Base-by-base conservation (phyloP, 92 coral and sea anemone species). In the Epizoanthus illoricatus region DNA sequence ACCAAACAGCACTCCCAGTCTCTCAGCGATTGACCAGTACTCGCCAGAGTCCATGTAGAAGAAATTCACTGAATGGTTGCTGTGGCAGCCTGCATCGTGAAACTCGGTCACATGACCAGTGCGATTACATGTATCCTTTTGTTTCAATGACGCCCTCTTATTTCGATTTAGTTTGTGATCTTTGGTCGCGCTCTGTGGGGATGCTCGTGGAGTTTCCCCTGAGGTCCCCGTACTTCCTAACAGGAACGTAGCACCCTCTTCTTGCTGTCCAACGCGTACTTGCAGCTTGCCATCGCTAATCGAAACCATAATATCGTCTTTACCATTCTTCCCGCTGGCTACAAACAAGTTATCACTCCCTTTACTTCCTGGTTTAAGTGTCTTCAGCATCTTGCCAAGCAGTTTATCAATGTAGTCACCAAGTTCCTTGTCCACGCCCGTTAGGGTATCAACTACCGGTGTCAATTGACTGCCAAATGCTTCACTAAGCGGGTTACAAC, bases 1-100 rank as follows among this genome's bases (percentile, higher is more conserved):
- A 56, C 67, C 84, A 36, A 75, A 64, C 28, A 74, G 45, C 19
- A 91, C 97, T 74, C 98, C 99, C 74, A 97, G 87, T 24, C 90
- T 89, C 79, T 86, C 84, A 11, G 98, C 99, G 10, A 91, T 91
- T 39, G 76, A 74, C 97, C 97, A 94, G 82, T 88, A 89, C 83
- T 86, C 86, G 47, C 86, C 89, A 42, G 99, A 91, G 88, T 97
- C 97, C 98, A 97, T 92, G 18, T 87, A 80, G 76, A 93, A 94
- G 73, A 93, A 97, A 79, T 88, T 93, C 55, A 97, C 89, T 9
- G 99, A 93, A 71, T 79, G 86, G 88, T 97, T 97, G 76, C 99
- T 94, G 81, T 69, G 71, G 72, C 99, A 97, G 88, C 98, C 89
- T n/a, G 98, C 99, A 72, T 97, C 94, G 49, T 81, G 80, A 42